Evolutionary conservation across 2,888 invertebrate species (phyloP).

Genomic region (Lochmaea crataegi): DNA sequence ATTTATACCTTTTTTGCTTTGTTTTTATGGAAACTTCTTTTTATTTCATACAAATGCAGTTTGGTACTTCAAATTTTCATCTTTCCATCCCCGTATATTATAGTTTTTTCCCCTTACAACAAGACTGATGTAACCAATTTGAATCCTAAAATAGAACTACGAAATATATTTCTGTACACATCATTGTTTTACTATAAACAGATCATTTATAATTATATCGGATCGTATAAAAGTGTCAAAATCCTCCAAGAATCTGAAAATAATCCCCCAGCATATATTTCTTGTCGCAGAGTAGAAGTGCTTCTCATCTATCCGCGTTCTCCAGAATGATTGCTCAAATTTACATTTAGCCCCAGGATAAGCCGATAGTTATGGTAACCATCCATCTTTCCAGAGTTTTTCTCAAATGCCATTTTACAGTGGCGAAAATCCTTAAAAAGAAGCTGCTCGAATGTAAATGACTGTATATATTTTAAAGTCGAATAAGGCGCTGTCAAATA

Average conservation of each 20-base stretch:
- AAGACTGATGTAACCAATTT: not conserved
- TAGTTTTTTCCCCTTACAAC: not conserved
- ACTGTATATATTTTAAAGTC: slow-evolving; percentile 32
- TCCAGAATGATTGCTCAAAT: slow-evolving; percentile 34
- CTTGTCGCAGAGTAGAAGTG: slow-evolving; percentile 23
- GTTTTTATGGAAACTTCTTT: too few relatives aligned
- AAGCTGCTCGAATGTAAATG: slow-evolving; percentile 27
- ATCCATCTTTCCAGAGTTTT: slow-evolving; percentile 33
- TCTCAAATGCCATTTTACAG: slow-evolving; percentile 33
- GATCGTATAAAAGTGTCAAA: slow-evolving; percentile 23
- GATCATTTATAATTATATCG: slow-evolving; percentile 17
- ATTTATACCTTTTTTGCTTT: too few relatives aligned
- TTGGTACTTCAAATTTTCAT: too few relatives aligned
- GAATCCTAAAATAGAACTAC: not conserved
- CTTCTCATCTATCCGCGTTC: slow-evolving; percentile 25
- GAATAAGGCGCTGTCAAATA: slow-evolving; percentile 8
- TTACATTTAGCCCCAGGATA: slow-evolving; percentile 35
- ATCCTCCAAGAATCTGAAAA: slow-evolving; percentile 15
- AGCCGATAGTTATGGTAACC: slow-evolving; percentile 33
- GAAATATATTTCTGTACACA: not conserved
- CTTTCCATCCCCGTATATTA: too few relatives aligned
- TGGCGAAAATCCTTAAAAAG: slow-evolving; percentile 34
- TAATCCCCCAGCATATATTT: slow-evolving; percentile 31
- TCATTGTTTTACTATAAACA: not conserved
- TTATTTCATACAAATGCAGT: too few relatives aligned